Evolutionary conservation across 2,113 vertebrate species (phyloP), one percentile per base, ranked within the genome.

Genomic region (Solea solea): DNA sequence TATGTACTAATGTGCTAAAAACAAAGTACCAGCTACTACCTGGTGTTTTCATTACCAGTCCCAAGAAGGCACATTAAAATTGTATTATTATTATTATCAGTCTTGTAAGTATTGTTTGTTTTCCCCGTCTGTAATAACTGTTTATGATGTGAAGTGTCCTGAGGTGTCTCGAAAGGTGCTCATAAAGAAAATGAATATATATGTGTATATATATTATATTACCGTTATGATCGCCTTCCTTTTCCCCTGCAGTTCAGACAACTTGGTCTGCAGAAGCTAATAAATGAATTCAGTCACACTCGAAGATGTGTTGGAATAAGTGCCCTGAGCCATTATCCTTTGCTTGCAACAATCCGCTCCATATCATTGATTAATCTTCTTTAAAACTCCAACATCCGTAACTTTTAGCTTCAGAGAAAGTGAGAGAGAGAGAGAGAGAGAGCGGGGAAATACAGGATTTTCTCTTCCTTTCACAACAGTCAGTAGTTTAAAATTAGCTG

Each of bases 281-380:
- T 71, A 8, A 34, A 63, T 71, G 9, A 34, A 63, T 68, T 73
- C n/a, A 63, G 49, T 44, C 40, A 39, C n/a, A 34, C 52, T n/a
- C 52, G 15, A 12, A 40, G 25, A 46, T 54, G 9, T 52, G 59
- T 25, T 39, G 25, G 15, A 42, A 21, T 45, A 12, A 72, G 45
- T 27, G 60, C 54, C 66, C 45, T 44, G 15, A 64, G 55, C 11
- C 49, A 44, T 62, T 61, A 21, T 21, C 1, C 21, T 21, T 21
- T 34, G 5, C 34, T 34, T 4, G 34, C 34, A 2, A 34, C 21
- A 50, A 58, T 62, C 48, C 2, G 9, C 11, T 61, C 9, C 8
- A 52, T 79, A 60, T 46, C 13, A 39, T 0, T 16, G 46, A 49
- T 42, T 66, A 16, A 8, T 21, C 42, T 58, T 48, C 12, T 5